phyloP scores from a whole-genome alignment of 2,888 invertebrate species.

The Spodoptera littoralis region DNA sequence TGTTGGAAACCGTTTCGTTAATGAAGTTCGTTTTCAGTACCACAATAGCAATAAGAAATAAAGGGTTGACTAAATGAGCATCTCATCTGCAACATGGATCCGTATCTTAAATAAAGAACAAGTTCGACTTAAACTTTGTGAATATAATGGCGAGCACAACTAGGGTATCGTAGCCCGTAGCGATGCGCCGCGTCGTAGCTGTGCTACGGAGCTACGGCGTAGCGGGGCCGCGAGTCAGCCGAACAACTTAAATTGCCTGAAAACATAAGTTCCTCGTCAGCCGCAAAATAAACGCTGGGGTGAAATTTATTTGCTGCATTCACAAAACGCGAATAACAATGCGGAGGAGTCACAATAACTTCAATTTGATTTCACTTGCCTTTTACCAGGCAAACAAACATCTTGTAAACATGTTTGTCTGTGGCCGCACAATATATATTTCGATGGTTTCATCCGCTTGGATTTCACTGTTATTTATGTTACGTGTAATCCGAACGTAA shows the following conservation, averaged over 20 bases:
- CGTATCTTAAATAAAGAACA: constrained; percentile 39
- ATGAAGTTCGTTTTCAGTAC: too few species aligned
- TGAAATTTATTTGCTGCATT: constrained; percentile 65
- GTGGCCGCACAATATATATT: constrained; percentile 44
- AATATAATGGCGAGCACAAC: constrained; percentile 45
- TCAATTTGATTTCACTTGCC: constrained; percentile 68
- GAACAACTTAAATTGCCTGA: constrained; percentile 75
- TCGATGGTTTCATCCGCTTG: constrained; percentile 33
- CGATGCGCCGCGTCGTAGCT: constrained; percentile 50
- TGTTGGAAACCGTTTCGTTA: too few species aligned
- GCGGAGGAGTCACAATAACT: constrained; percentile 64
- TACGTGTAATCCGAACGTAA: constrained; percentile 32
- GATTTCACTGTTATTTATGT: constrained; percentile 44
- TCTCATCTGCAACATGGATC: constrained; percentile 17
- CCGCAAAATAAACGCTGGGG: constrained; percentile 63
- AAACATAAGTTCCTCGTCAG: constrained; percentile 69
- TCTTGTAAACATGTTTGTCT: constrained; percentile 80
- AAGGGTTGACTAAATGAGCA: constrained; percentile 19
- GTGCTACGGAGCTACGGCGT: constrained; percentile 51
- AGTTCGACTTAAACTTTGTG: constrained; percentile 43
- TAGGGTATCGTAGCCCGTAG: constrained; percentile 60
- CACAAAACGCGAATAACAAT: constrained; percentile 66
- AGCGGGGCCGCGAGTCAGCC: constrained; percentile 53
- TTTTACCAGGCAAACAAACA: constrained; percentile 50
- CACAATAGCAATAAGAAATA: not conserved